Evolutionary conservation across 2,888 invertebrate genomes (phyloP).

Genomic region (Fragum whitleyi): DNA sequence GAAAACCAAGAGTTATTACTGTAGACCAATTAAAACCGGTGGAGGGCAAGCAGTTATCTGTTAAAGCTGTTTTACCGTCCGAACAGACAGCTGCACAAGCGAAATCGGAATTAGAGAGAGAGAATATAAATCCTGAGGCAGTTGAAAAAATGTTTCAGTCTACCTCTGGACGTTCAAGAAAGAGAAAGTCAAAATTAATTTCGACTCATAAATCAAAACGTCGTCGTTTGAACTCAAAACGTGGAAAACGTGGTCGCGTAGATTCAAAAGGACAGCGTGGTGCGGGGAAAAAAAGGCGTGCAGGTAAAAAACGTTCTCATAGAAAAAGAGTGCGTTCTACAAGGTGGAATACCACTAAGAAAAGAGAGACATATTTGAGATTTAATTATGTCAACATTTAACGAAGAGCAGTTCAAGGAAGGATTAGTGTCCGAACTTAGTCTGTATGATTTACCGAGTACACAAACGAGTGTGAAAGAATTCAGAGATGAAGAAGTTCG

Average conservation of each 20-base stretch:
- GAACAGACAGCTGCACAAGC: conserved; percentile 40
- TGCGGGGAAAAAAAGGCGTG: not conserved
- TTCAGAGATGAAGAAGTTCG: conserved; percentile 52
- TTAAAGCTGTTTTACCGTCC: conserved; percentile 38
- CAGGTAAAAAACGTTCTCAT: not conserved
- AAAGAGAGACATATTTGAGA: conserved; percentile 40
- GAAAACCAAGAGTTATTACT: conserved; percentile 19
- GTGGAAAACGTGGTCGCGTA: not conserved
- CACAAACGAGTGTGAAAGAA: conserved; percentile 57
- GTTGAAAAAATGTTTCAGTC: conserved; percentile 32
- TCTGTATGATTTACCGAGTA: conserved; percentile 56
- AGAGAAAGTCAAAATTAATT: conserved; percentile 15
- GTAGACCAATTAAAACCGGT: conserved; percentile 20
- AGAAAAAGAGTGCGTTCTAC: conserved; percentile 12
- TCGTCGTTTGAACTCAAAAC: conserved; percentile 1
- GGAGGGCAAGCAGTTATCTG: conserved; percentile 13
- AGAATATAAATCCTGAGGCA: conserved; percentile 32
- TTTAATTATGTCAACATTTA: conserved; percentile 54
- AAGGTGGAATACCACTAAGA: not conserved
- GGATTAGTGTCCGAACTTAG: conserved; percentile 48
- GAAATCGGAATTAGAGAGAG: conserved; percentile 32
- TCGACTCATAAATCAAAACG: conserved; percentile 14
- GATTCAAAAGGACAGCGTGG: conserved; percentile 11
- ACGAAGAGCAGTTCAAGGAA: conserved; percentile 51
- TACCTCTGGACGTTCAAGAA: conserved; percentile 9